These are phyloP conservation scores for Strix aluco DNA, from an alignment of 2,113 vertebrate genomes.

Conservation along the genomic window DNA sequence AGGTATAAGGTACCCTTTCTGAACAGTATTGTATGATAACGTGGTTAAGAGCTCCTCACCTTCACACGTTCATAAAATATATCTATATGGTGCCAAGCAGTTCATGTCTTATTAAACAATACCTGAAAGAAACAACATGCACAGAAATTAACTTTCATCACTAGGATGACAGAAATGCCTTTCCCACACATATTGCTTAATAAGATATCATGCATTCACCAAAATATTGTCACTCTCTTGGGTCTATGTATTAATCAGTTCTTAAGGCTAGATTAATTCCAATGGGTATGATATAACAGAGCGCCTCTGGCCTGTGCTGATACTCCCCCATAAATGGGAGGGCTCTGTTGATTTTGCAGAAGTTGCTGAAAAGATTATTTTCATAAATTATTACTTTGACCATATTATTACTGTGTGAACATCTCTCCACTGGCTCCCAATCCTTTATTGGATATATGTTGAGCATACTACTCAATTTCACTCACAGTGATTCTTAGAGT, in stretches of 20 bases:
- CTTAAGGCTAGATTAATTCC: not conserved
- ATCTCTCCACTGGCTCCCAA: accelerated
- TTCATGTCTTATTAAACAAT: not conserved
- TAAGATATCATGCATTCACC: not conserved
- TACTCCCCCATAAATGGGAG: not conserved
- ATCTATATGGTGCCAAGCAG: not conserved
- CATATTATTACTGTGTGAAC: not conserved
- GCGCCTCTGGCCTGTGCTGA: not conserved
- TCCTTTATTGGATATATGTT: not conserved
- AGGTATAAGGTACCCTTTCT: not conserved
- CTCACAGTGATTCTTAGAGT: not conserved
- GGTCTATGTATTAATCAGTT: not conserved
- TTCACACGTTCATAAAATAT: not conserved
- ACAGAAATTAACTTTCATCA: not conserved
- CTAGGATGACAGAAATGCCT: not conserved
- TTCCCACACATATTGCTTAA: not conserved
- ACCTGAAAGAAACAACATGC: not conserved
- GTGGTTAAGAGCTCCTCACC: not conserved
- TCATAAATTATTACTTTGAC: not conserved
- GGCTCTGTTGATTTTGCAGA: not conserved
- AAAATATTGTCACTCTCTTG: not conserved
- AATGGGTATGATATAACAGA: not conserved
- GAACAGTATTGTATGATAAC: not conserved
- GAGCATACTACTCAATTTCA: not conserved
- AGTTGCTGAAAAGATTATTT: not conserved